Conservation (phyloP, 2,888 invertebrate species). For the Amphipoea oculea region DNA sequence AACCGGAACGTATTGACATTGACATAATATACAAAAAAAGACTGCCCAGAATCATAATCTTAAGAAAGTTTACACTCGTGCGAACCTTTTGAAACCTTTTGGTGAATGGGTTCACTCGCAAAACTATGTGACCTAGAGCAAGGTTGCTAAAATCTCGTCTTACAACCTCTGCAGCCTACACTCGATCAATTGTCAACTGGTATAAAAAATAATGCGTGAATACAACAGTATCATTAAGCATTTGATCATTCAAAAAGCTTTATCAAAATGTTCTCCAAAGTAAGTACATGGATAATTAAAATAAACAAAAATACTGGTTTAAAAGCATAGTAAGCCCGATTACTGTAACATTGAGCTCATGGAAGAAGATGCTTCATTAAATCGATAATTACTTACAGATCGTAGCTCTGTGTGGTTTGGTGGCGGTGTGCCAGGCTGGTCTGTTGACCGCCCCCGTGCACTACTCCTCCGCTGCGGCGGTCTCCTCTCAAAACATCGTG, state of each 20-base stretch:
- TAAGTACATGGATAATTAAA: constrained; percentile 35
- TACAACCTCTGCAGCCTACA: constrained; percentile 45
- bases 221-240: constrained; percentile 47
- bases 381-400: constrained; percentile 54
- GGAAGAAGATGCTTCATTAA: not conserved
- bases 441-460: constrained; percentile 77
- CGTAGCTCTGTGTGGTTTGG: constrained; percentile 69
- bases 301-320: not conserved
- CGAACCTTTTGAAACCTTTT: constrained; percentile 38
- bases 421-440: constrained; percentile 72
- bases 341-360: no score
- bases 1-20: not conserved
- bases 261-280: constrained; percentile 61
- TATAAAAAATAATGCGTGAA: constrained; percentile 47
- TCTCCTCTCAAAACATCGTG: constrained; percentile 81
- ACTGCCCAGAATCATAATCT: not conserved
- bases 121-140: constrained; percentile 48
- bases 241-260: constrained; percentile 30
- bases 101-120: constrained; percentile 42
- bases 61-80: constrained; percentile 10
- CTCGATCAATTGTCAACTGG: constrained; percentile 34
- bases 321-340: no score
- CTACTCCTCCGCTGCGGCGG: constrained; percentile 76
- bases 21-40: not conserved
- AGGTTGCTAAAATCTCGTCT: constrained; percentile 52